Percentiles rank a stretch among this genome's conserved stretches.
Evolutionary conservation across 2,113 vertebrate genomes (phyloP).

Genomic region (Varanus komodoensis): DNA sequence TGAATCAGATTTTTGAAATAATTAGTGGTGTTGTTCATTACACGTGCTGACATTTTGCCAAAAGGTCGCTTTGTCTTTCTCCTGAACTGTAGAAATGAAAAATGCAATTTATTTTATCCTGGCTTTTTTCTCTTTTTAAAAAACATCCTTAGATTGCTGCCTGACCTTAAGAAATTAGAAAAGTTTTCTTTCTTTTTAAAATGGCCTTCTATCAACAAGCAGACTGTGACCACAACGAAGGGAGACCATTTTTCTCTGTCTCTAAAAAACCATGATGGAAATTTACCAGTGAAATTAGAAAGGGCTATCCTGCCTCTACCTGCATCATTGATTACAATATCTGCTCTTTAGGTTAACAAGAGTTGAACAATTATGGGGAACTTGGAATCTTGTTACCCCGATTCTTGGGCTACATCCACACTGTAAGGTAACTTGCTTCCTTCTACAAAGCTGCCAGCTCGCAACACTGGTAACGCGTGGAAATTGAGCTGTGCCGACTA

Average conservation of each 20-base stretch:
- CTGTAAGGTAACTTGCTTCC: neutral
- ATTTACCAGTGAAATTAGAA: constrained; percentile 23
- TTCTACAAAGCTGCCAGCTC: neutral
- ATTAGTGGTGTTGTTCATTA: constrained; percentile 50
- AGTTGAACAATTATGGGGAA: constrained; percentile 27
- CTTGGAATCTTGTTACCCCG: constrained; percentile 7
- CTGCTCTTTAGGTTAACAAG: constrained; percentile 20
- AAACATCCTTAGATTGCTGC: neutral
- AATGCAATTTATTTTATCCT: constrained; percentile 47
- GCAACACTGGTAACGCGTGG: neutral
- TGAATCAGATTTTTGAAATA: constrained; percentile 53
- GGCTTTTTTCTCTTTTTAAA: neutral
- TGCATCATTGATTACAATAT: constrained; percentile 27
- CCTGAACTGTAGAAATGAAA: constrained; percentile 56
- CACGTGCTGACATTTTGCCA: constrained; percentile 60
- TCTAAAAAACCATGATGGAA: constrained; percentile 52
- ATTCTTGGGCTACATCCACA: neutral
- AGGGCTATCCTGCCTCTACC: constrained; percentile 20
- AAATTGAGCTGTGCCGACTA: neutral
- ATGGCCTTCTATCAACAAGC: constrained; percentile 35
- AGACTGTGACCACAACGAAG: constrained; percentile 38
- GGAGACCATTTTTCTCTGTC: constrained; percentile 45
- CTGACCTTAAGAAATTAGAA: constrained; percentile 40
- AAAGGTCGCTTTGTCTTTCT: constrained; percentile 65
- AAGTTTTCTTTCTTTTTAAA: neutral